Conservation (phyloP, 2,113 vertebrate genomes). For the Agelaius phoeniceus region DNA sequence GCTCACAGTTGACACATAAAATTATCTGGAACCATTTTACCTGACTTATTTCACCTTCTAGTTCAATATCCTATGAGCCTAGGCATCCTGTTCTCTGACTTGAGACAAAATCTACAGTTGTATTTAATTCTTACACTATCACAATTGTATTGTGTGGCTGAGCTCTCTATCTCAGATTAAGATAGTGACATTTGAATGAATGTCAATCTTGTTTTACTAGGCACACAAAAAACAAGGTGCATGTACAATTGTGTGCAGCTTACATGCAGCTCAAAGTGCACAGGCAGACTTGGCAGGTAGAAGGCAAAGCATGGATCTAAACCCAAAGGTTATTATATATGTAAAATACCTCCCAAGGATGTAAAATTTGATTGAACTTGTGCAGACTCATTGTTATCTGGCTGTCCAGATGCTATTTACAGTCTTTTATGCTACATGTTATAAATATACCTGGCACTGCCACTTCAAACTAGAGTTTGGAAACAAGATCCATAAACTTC, state of each 20-base stretch:
- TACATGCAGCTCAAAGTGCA: not conserved
- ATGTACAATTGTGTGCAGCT: not conserved
- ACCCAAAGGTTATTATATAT: not conserved
- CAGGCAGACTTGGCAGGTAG: not conserved
- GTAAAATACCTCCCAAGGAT: not conserved
- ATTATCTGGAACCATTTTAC: not conserved
- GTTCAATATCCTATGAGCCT: not conserved
- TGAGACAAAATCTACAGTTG: not conserved
- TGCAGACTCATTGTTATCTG: not conserved
- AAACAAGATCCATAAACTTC: not conserved
- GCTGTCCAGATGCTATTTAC: not conserved
- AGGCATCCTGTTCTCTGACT: not conserved
- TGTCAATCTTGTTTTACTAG: not conserved
- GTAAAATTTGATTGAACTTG: not conserved
- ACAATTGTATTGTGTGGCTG: not conserved
- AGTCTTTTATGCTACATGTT: not conserved
- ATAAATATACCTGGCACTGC: not conserved
- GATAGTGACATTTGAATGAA: not conserved
- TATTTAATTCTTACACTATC: not conserved
- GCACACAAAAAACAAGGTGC: not conserved
- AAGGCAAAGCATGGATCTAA: not conserved
- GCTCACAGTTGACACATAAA: not conserved
- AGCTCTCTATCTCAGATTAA: not conserved
- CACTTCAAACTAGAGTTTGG: not conserved
- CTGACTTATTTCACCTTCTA: not conserved